Percentiles rank a stretch among this genome's conserved stretches.
These are phyloP conservation scores for Cryptoprocta ferox DNA, from an alignment of 2,797 vertebrate genomes.

Conservation along the genomic window DNA sequence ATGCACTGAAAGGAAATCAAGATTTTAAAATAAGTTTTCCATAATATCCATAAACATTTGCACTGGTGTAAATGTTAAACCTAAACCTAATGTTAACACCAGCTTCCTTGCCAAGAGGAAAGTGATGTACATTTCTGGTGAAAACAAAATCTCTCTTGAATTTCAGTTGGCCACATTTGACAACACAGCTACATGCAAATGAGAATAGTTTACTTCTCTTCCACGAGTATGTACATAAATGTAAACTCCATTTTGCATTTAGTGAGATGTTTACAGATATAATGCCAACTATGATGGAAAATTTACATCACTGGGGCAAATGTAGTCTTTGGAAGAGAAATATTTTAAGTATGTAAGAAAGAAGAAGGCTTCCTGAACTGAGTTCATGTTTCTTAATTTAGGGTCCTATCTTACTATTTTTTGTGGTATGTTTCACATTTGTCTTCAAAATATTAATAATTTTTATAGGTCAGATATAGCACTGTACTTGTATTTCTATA, in stretches of 20 bases:
- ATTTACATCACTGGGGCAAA: constrained; percentile 68
- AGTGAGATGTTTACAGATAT: constrained; percentile 79
- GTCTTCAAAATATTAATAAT: constrained; percentile 44
- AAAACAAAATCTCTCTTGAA: constrained; percentile 62
- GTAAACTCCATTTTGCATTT: constrained; percentile 79
- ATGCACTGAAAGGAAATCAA: constrained; percentile 83
- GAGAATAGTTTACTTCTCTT: constrained; percentile 66
- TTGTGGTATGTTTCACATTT: constrained; percentile 35
- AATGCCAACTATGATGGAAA: constrained; percentile 67
- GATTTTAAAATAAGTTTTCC: constrained; percentile 83
- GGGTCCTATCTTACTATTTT: constrained; percentile 37
- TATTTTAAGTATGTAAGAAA: constrained; percentile 81
- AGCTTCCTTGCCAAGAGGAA: constrained; percentile 71
- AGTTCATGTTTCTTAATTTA: constrained; percentile 75
- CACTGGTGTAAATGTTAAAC: constrained; percentile 79
- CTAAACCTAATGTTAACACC: constrained; percentile 80
- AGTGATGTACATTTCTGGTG: constrained; percentile 57
- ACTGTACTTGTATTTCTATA: constrained; percentile 40
- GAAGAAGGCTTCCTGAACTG: constrained; percentile 79
- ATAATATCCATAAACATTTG: constrained; percentile 85
- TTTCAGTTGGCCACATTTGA: constrained; percentile 70
- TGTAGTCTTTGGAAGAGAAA: constrained; percentile 72
- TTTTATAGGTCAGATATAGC: background rate
- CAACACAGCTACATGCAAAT: constrained; percentile 70
- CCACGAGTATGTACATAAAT: constrained; percentile 67